Conservation (phyloP, 2,888 invertebrate species). For the Hipparchia sbordonii region DNA sequence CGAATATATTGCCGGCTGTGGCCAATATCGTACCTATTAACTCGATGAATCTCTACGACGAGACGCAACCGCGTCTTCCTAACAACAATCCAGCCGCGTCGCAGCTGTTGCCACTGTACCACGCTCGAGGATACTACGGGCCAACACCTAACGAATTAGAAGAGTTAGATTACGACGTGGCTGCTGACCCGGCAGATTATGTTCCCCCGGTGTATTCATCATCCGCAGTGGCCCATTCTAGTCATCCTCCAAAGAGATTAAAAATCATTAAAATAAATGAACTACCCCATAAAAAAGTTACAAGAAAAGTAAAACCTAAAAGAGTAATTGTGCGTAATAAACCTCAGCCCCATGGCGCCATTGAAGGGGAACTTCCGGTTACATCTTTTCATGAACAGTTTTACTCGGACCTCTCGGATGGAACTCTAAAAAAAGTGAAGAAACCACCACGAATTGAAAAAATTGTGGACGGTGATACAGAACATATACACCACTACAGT, state of each 20-base stretch:
- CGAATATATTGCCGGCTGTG: constrained; percentile 64
- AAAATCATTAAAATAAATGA: constrained; percentile 72
- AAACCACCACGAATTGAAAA: constrained; percentile 79
- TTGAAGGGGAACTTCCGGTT: constrained; percentile 70
- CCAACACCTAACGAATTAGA: constrained; percentile 65
- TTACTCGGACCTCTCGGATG: constrained; percentile 76
- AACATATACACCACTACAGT: constrained; percentile 79
- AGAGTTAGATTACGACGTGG: constrained; percentile 66
- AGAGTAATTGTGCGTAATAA: constrained; percentile 58
- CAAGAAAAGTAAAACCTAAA: constrained; percentile 68
- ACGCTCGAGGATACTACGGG: constrained; percentile 76
- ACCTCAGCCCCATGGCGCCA: constrained; percentile 39
- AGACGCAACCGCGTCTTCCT: constrained; percentile 54
- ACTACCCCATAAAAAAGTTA: constrained; percentile 60
- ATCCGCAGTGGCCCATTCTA: constrained; percentile 47
- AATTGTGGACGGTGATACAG: constrained; percentile 78
- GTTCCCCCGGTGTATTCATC: constrained; percentile 55
- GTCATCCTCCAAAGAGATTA: constrained; percentile 61
- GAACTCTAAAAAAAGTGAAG: constrained; percentile 70
- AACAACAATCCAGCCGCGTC: constrained; percentile 58
- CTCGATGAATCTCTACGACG: constrained; percentile 69
- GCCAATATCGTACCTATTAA: constrained; percentile 62
- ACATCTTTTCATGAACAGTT: constrained; percentile 76
- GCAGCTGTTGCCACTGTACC: constrained; percentile 72
- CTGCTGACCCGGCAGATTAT: constrained; percentile 59